Base-by-base conservation (phyloP, 2,888 invertebrate species). In the Octodonta nipae region DNA sequence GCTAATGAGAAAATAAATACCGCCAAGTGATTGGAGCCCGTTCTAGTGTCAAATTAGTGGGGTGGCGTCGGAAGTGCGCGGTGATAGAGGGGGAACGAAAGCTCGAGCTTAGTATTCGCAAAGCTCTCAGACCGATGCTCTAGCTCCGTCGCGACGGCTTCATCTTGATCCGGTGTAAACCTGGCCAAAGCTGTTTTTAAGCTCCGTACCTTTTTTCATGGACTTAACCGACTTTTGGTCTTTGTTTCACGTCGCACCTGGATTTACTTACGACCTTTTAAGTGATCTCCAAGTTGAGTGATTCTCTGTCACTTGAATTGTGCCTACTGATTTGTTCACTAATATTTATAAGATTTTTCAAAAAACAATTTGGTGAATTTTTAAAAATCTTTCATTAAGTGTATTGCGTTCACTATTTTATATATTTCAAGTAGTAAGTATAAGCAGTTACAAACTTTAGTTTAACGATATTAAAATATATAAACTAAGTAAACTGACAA, bases 61-160 rank as follows among this genome's bases (percentile, higher is more conserved):
- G 34, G 36, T 38, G 44, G 35, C 28, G 35, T 40, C 36, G 34
- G 32, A 40, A 34, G 38, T 33, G 43, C 45, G 41, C 39, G 46
- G 41, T 43, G 40, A 34, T 39, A 41, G 40, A 44, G 43, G 49
- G 51, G 51, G 52, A 50, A 44, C 46, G 43, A 55, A 50, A 52
- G 54, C 52, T 49, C 53, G 45, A 52, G 56, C 56, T 57, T 58
- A 60, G 61, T 59, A 57, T 57, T 53, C 54, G 57, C 55, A 60
- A 60, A 60, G 60, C 60, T 60, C 56, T 60, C 56, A 56, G 55
- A 59, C 58, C 58, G 58, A 58, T 55, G 49, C 35, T 36, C 40
- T 32, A 49, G 51, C 51, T 56, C 58, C 65, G 63, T 60, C 66
- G 66, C 65, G 64, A 66, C 66, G 66, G n/a, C n/a, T n/a, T 63